Conservation (phyloP, 2,797 vertebrate species). For the Lagorchestes hirsutus region DNA sequence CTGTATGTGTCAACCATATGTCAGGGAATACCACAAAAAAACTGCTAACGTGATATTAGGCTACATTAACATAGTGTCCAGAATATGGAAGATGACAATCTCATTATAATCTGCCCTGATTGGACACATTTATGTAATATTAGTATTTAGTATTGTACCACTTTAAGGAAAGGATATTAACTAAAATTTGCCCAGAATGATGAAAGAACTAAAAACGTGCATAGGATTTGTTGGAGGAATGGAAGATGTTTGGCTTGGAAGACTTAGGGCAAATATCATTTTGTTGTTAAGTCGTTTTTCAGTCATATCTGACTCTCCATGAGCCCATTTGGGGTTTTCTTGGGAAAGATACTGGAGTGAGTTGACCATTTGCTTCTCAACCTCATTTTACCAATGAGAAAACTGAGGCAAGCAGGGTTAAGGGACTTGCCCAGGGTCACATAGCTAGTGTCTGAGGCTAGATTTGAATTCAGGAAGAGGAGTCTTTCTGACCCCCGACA, state of each 20-base stretch:
- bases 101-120: background rate
- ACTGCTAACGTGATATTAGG: background rate
- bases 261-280: background rate
- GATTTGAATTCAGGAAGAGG: background rate
- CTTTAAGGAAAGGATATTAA: background rate
- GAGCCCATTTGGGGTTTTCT: background rate
- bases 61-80: background rate
- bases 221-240: background rate
- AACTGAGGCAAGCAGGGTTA: background rate
- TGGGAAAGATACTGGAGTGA: background rate
- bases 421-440: background rate
- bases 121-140: background rate
- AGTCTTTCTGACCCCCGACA: background rate
- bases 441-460: background rate
- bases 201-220: background rate
- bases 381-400: background rate
- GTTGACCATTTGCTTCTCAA: background rate
- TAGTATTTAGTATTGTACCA: background rate
- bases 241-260: background rate
- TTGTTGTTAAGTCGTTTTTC: background rate
- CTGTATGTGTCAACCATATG: background rate
- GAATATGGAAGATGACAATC: background rate
- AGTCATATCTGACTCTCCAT: background rate
- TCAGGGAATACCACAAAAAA: background rate
- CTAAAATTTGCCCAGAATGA: background rate